Evolutionary conservation across 2,888 invertebrate species (phyloP).

Genomic region (Tenthredo livida): DNA sequence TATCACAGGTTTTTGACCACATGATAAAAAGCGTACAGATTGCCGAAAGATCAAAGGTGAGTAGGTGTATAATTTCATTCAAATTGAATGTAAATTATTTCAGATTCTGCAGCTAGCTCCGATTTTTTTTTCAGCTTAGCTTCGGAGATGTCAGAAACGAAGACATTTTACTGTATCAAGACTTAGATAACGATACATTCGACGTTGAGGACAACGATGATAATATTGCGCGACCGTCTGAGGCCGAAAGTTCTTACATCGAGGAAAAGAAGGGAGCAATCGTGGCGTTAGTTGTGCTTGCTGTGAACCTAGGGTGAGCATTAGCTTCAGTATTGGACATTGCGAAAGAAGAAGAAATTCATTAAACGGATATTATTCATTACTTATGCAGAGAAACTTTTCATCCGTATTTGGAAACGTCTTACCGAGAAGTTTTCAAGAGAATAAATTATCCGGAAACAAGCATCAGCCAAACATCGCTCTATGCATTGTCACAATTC

Average conservation of each 20-base stretch:
- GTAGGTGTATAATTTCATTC: neutral
- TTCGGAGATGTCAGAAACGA: neutral
- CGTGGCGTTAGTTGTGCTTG: conserved; percentile 9
- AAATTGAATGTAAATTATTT: neutral
- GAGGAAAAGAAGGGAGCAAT: conserved; percentile 64
- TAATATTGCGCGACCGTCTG: conserved; percentile 77
- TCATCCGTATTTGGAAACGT: neutral
- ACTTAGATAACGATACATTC: conserved; percentile 25
- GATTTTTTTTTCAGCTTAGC: neutral
- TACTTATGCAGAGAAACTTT: conserved; percentile 1
- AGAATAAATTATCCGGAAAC: neutral
- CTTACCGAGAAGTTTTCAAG: conserved; percentile 26
- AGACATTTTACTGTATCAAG: conserved; percentile 23
- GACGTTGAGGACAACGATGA: conserved; percentile 79
- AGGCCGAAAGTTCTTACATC: conserved; percentile 79
- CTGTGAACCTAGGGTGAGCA: neutral
- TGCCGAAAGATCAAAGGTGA: neutral
- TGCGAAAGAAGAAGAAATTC: neutral
- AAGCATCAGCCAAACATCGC: neutral
- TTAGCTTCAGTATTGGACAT: neutral
- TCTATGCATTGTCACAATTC: neutral
- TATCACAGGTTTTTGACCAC: conserved; percentile 2
- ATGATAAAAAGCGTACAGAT: neutral
- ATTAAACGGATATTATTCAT: neutral
- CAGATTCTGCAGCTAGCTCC: neutral